Evolutionary conservation across 2,888 invertebrate species (phyloP).

Genomic region (Parelbella ahira): DNA sequence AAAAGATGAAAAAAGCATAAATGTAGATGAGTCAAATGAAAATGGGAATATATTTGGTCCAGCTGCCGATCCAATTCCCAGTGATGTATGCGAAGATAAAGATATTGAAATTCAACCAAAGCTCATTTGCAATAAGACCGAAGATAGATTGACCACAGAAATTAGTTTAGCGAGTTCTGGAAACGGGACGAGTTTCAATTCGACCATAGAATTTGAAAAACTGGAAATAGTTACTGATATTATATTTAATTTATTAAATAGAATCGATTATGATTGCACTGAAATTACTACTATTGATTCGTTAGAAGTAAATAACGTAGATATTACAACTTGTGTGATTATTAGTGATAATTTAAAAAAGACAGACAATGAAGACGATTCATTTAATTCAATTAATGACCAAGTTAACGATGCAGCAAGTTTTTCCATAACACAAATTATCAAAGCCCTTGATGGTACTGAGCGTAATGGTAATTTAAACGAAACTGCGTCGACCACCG

Average conservation of each 20-base stretch:
- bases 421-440: conserved; percentile 60
- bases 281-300: conserved; percentile 11
- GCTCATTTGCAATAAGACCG: neutral
- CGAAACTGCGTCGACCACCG: conserved; percentile 49
- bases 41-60: too few species aligned
- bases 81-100: too few species aligned
- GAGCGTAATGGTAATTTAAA: conserved; percentile 34
- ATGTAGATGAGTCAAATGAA: too few species aligned
- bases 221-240: conserved; percentile 58
- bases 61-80: too few species aligned
- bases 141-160: conserved; percentile 27
- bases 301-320: too few species aligned
- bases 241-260: conserved; percentile 45
- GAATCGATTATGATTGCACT: conserved; percentile 39
- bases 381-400: neutral
- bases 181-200: conserved; percentile 56
- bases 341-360: neutral
- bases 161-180: conserved; percentile 6
- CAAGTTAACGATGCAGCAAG: conserved; percentile 27
- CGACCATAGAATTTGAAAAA: conserved; percentile 67
- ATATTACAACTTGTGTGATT: too few species aligned
- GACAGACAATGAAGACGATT: neutral
- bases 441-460: conserved; percentile 51
- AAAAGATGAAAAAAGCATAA: too few species aligned
- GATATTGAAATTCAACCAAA: conserved; percentile 27